Conservation (phyloP, 2,888 invertebrate species). For the Dasypolia templi region DNA sequence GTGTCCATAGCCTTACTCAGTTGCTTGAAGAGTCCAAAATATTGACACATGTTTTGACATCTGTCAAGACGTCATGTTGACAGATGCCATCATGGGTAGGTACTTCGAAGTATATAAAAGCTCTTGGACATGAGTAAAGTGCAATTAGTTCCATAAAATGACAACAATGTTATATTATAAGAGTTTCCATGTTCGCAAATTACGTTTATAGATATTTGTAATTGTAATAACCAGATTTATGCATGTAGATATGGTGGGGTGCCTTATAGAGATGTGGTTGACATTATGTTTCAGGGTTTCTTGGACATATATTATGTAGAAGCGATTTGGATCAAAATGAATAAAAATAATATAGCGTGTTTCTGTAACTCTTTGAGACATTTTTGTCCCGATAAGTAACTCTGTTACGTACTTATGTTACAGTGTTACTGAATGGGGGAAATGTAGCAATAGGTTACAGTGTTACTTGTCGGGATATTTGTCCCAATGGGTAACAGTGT, state of each 20-base stretch:
- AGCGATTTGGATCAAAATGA: not conserved
- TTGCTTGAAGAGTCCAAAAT: slow-evolving; percentile 22
- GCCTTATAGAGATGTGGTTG: slow-evolving; percentile 23
- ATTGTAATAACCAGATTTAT: slow-evolving; percentile 33
- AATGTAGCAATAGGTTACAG: too few relatives aligned
- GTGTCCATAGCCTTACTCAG: slow-evolving; percentile 25
- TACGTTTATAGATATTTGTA: slow-evolving; percentile 19
- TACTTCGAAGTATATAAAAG: slow-evolving; percentile 5
- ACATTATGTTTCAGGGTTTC: slow-evolving; percentile 5
- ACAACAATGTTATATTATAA: slow-evolving; percentile 18
- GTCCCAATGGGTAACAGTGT: too few relatives aligned
- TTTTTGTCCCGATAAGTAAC: too few relatives aligned
- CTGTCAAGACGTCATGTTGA: slow-evolving; percentile 45
- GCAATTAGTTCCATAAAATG: slow-evolving; percentile 2
- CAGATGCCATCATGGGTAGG: slow-evolving; percentile 11
- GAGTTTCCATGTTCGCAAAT: slow-evolving; percentile 3
- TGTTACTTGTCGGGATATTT: too few relatives aligned
- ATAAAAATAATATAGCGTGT: slow-evolving; percentile 1
- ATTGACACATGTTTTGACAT: slow-evolving; percentile 47
- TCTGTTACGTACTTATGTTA: too few relatives aligned
- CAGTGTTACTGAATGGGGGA: too few relatives aligned
- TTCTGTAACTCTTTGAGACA: too few relatives aligned
- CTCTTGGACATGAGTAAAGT: not conserved
- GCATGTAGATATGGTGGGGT: slow-evolving; percentile 5
- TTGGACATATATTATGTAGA: slow-evolving; percentile 8